Evolutionary conservation across 1,140 invertebrate species (phyloP), one percentile per base, ranked within the genome.

Genomic region (Archegozetes longisetosus): DNA sequence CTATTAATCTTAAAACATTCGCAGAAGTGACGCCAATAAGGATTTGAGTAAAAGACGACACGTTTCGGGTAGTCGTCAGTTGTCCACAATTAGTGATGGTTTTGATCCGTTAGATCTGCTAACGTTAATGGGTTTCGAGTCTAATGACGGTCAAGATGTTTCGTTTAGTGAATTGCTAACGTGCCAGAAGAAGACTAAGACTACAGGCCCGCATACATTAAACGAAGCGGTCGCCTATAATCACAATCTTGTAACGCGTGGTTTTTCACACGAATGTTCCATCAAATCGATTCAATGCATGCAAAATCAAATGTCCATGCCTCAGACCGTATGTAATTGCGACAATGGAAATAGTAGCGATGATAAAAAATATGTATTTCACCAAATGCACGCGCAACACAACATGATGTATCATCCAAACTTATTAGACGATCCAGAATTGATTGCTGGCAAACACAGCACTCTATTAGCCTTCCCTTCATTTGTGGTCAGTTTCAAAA

Each of bases 381-480:
- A 40, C 17, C 32, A 40, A 17, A 40, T 40, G 17, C 17, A 40
- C 17, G 17, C 6, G 6, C 6, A 40, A 4, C 17, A 61, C 20
- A 25, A 63, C 17, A 12, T 57, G 3, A 46, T 60, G 27, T 94
- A 94, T 70, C 83, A 86, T 68, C 87, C 92, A 0, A 86, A 89
- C 73, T 78, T 91, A 46, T 72, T 97, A 24, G 92, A 96, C 72
- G 91, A 96, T 76, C 91, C 91, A 0, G 91, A 96, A 74, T 74
- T 96, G 17, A 88, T 91, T 66, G 89, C 89, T 48, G 92, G 91
- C 24, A 94, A 93, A 73, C 91, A 96, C 74, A 78, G 89, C 60
- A 96, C 90, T 12, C 72, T 94, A 14, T 75, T 95, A n/a, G 92
- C 88, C 2, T 95, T 97, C 70, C 85, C 88, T 1, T 92, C 90